Percentiles rank a stretch among this genome's conserved stretches.
Evolutionary conservation across 35 echinoderm and acorn worm species (phyloP).

Genomic region (Anneissia japonica): DNA sequence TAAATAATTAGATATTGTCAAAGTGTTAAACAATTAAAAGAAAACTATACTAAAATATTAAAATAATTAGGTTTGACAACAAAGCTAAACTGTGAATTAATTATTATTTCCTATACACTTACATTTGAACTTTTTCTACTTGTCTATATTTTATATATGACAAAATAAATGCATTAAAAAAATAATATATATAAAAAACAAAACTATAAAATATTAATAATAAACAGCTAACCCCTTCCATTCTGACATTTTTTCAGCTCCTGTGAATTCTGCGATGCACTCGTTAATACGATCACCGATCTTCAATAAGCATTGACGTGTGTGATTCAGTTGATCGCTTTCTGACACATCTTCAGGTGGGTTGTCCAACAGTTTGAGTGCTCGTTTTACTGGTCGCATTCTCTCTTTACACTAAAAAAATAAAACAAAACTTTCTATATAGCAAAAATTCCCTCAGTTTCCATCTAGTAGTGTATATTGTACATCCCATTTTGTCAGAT

Average conservation of each 20-base stretch:
- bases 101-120: too few relatives aligned
- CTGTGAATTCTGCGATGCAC: slow-evolving; percentile 77
- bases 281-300: slow-evolving; percentile 96
- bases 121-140: too few relatives aligned
- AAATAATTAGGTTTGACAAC: too few relatives aligned
- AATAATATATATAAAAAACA: not conserved
- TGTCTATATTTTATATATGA: not conserved
- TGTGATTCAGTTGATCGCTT: slow-evolving; percentile 96
- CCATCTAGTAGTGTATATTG: too few relatives aligned
- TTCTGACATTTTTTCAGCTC: slow-evolving; percentile 75
- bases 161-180: not conserved
- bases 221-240: slow-evolving; percentile 94
- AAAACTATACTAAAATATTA: too few relatives aligned
- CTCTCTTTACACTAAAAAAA: slow-evolving; percentile 79
- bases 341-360: slow-evolving; percentile 94
- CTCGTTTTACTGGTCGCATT: slow-evolving; percentile 92
- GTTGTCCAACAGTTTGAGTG: slow-evolving; percentile 89
- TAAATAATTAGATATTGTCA: too few relatives aligned
- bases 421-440: too few relatives aligned
- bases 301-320: slow-evolving; percentile 90
- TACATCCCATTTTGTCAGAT: too few relatives aligned
- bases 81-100: too few relatives aligned
- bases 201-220: too few relatives aligned
- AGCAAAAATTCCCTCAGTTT: too few relatives aligned
- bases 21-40: too few relatives aligned